Percentiles rank a stretch among this genome's conserved stretches.
Evolutionary conservation across 2,113 vertebrate species (phyloP).

Genomic region (Grammomys dolichurus): DNA sequence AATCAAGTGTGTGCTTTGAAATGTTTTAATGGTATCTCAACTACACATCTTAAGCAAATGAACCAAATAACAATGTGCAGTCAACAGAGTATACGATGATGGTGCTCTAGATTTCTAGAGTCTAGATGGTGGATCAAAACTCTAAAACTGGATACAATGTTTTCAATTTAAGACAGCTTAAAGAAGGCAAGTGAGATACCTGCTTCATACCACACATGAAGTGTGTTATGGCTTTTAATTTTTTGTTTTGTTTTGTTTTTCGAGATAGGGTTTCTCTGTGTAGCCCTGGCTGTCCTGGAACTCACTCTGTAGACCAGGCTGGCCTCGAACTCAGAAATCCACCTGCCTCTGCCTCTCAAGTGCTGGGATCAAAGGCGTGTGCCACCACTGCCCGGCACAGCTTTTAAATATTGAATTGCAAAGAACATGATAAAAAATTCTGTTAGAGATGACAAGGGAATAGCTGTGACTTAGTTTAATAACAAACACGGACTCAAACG

Average conservation of each 20-base stretch:
- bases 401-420: slow-evolving; percentile 25
- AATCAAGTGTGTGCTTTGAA: neutral
- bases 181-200: neutral
- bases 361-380: too few relatives aligned
- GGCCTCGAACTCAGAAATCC: too few relatives aligned
- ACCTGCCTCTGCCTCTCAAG: too few relatives aligned
- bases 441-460: neutral
- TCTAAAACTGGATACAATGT: slow-evolving; percentile 31
- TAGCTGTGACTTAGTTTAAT: neutral
- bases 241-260: too few relatives aligned
- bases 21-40: neutral
- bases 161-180: slow-evolving; percentile 52
- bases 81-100: neutral
- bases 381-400: neutral
- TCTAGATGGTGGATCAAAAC: slow-evolving; percentile 10
- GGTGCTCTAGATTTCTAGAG: neutral
- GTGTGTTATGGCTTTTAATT: slow-evolving; percentile 3
- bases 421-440: slow-evolving; percentile 46
- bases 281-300: too few relatives aligned
- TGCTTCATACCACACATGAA: slow-evolving; percentile 15
- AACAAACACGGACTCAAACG: slow-evolving; percentile 40
- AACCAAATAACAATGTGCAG: neutral
- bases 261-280: too few relatives aligned
- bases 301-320: too few relatives aligned
- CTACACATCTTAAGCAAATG: neutral